Conservation (phyloP, 1,140 invertebrate species). For the Popillia japonica region DNA sequence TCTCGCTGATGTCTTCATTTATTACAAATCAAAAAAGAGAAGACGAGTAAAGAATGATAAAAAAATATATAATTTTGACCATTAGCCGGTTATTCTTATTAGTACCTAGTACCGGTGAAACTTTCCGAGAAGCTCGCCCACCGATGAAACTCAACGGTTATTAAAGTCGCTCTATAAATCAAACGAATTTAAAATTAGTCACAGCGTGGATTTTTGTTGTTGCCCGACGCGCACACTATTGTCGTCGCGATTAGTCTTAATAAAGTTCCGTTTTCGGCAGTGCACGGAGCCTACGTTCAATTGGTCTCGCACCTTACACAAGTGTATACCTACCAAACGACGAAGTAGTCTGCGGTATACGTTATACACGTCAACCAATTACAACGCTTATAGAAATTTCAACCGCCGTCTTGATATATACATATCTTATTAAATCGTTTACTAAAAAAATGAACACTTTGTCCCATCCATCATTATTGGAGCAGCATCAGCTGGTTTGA, state of each 20-base stretch:
- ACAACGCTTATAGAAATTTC: constrained; percentile 8
- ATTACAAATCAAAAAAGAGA: not conserved
- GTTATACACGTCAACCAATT: constrained; percentile 5
- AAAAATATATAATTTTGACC: not conserved
- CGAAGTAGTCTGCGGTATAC: not conserved
- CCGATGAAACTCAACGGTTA: not conserved
- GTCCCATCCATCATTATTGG: constrained; percentile 4
- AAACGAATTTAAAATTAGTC: constrained; percentile 19
- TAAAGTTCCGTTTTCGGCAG: constrained; percentile 9
- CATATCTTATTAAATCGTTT: constrained; percentile 12
- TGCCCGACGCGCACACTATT: not conserved
- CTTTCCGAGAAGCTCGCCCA: not conserved
- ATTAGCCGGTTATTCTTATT: not conserved
- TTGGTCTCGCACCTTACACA: constrained; percentile 9
- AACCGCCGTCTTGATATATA: not conserved
- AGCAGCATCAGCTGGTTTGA: not conserved
- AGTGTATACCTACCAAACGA: not conserved
- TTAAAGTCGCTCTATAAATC: constrained; percentile 15
- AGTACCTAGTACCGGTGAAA: not conserved
- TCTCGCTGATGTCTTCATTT: constrained; percentile 18
- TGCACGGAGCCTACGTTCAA: not conserved
- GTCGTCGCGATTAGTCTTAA: constrained; percentile 4
- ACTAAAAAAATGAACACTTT: not conserved
- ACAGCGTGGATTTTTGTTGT: constrained; percentile 14
- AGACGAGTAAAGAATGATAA: not conserved